Evolutionary conservation across 2,113 vertebrate genomes (phyloP), one percentile per base, ranked within the genome.

Genomic region (Saccopteryx bilineata): DNA sequence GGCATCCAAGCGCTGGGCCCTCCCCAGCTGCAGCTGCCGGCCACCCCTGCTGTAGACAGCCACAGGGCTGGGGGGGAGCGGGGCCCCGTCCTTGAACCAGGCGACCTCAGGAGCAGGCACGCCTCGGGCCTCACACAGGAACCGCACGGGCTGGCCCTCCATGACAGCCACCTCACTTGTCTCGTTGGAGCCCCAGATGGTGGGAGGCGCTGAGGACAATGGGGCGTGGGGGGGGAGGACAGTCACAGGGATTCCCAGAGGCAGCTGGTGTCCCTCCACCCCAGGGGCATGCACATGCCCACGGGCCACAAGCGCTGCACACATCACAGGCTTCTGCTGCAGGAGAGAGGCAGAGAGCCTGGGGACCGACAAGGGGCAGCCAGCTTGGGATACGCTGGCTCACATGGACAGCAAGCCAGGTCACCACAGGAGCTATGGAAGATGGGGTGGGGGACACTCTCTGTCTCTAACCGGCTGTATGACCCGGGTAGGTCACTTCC

Each of bases 71-170:
- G 98, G 98, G 83, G 98, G 97, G 6, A 99, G 98, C 9, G 98
- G 98, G 68, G 96, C 98, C 94, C 98, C 98, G 28, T 99, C 99
- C 95, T 99, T 99, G 33, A 99, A 95, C 99, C 99, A 99, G 66
- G 98, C 97, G 93, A 99, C 98, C n/a, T 97, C 97, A 46, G 99
- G 99, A 15, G 89, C 15, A 4, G 99, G 99, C 6, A 97, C 97
- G 5, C 99, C 99, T 48, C 98, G 98, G 0, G 98, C 98, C 39
- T 99, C 98, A 39, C 99, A 99, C 65, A 97, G 97, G 9, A 99
- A 97, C 56, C 98, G 97, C 19, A 96, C 97, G 0, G 98, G 91
- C 74, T 98, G 99, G 17, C 98, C 99, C 92, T 99, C 96, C 87
- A 99, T 98, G 96, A 98, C 98, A 0, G 97, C 98, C 96, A 99